phyloP scores from a whole-genome alignment of 2,113 vertebrate genomes.

The Platichthys flesus region DNA sequence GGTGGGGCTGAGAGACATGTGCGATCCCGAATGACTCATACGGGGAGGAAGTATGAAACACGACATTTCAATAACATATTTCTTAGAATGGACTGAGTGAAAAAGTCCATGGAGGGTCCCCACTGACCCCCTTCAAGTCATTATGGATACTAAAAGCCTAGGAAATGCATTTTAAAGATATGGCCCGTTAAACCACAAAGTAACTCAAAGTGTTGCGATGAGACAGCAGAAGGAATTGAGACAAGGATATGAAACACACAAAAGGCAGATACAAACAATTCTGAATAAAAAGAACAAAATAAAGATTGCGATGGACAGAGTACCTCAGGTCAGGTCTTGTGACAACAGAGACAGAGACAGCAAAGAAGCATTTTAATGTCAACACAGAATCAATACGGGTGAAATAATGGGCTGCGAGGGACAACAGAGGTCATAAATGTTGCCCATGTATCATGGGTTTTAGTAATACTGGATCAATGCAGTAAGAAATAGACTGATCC shows the following conservation, averaged over 20 bases:
- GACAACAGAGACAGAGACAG: constrained; percentile 22
- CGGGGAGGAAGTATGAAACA: no score
- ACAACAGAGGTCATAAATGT: constrained; percentile 38
- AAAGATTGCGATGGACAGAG: background rate
- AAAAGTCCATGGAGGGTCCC: no score
- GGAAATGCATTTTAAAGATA: no score
- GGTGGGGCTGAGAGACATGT: no score
- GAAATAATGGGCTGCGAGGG: constrained; percentile 41
- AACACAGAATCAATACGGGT: constrained; percentile 43
- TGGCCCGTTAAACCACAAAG: no score
- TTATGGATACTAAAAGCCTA: no score
- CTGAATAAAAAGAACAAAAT: background rate
- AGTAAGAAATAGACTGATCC: constrained; percentile 1
- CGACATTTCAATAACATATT: no score
- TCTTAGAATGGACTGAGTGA: no score
- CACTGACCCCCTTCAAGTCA: no score
- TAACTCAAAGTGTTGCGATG: no score
- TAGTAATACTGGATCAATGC: constrained; percentile 50
- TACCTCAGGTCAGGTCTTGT: background rate
- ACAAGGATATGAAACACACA: background rate
- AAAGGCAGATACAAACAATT: background rate
- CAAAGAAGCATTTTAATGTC: constrained; percentile 37
- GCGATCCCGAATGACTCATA: no score
- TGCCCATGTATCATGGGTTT: constrained; percentile 39
- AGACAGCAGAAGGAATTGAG: background rate